phyloP scores from a whole-genome alignment of 2,888 invertebrate genomes.

The Calliopum simillimum region DNA sequence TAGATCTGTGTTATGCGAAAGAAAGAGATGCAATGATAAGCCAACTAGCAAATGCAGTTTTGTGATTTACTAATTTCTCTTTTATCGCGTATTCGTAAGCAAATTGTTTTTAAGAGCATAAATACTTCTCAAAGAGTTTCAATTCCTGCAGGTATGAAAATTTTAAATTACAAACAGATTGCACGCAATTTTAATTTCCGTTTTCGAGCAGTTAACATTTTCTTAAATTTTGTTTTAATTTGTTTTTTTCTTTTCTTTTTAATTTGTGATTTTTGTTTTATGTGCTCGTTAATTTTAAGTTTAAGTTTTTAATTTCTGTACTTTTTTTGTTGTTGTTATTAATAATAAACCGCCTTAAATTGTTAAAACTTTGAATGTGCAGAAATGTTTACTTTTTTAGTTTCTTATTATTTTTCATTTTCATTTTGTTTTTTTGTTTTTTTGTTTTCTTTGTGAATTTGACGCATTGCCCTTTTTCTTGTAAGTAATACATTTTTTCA shows the following conservation, averaged over 20 bases:
- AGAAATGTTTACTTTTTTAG: conserved; percentile 31
- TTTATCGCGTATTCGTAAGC: too few species aligned
- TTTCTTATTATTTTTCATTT: conserved; percentile 40
- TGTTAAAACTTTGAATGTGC: conserved; percentile 27
- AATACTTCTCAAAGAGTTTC: too few species aligned
- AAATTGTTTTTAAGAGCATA: too few species aligned
- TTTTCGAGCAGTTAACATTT: conserved; percentile 10
- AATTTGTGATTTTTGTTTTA: conserved; percentile 40
- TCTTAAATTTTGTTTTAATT: conserved; percentile 18
- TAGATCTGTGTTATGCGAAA: too few species aligned
- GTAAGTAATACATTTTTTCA: neutral
- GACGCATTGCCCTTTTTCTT: neutral
- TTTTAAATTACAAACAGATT: neutral
- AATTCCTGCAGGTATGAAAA: too few species aligned
- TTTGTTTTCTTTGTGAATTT: conserved; percentile 18
- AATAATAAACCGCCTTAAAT: conserved; percentile 44
- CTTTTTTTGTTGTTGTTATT: conserved; percentile 41
- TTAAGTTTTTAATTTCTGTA: conserved; percentile 43
- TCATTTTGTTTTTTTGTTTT: conserved; percentile 38
- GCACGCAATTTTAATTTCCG: conserved; percentile 32
- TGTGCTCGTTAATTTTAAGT: conserved; percentile 36
- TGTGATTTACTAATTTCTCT: too few species aligned
- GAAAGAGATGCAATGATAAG: too few species aligned
- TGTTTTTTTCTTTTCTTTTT: conserved; percentile 39
- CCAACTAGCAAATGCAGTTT: too few species aligned